Percentiles rank a stretch among this genome's conserved stretches.
Conservation (phyloP, 2,888 invertebrate genomes). For the Dinocampus coccinellae region DNA sequence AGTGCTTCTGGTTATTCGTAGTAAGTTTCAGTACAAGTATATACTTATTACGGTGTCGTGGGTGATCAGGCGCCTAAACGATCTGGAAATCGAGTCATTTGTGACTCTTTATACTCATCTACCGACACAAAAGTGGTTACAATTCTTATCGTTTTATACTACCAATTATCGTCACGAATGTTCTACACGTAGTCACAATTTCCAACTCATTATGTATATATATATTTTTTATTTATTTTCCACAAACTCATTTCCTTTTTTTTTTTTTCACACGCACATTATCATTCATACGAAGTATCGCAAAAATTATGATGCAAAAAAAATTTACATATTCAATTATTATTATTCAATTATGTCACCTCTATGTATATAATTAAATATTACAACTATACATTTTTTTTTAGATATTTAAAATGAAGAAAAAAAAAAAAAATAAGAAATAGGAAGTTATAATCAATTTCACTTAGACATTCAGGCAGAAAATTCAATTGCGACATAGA, state of each 20-base stretch:
- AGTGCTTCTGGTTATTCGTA: not conserved
- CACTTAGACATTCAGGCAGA: constrained; percentile 34
- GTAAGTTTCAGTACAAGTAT: not conserved
- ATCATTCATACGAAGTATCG: not conserved
- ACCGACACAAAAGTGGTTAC: constrained; percentile 8
- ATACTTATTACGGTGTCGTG: not conserved
- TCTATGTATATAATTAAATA: not conserved
- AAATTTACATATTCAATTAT: not conserved
- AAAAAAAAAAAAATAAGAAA: not conserved
- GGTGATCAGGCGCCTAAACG: constrained; percentile 14
- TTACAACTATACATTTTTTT: not conserved
- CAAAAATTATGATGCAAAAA: not conserved
- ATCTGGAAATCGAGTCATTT: constrained; percentile 19
- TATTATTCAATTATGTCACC: not conserved
- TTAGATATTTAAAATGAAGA: not conserved
- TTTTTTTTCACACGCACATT: not conserved
- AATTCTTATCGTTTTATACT: not conserved
- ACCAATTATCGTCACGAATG: not conserved
- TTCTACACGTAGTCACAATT: not conserved
- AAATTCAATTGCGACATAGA: not conserved
- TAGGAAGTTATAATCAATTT: constrained; percentile 16
- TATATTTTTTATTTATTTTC: not conserved
- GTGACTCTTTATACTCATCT: not conserved
- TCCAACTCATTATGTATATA: not conserved
- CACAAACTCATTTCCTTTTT: constrained; percentile 4